These are phyloP conservation scores for Agrochola litura DNA, from an alignment of 2,888 invertebrate genomes.

Conservation along the genomic window DNA sequence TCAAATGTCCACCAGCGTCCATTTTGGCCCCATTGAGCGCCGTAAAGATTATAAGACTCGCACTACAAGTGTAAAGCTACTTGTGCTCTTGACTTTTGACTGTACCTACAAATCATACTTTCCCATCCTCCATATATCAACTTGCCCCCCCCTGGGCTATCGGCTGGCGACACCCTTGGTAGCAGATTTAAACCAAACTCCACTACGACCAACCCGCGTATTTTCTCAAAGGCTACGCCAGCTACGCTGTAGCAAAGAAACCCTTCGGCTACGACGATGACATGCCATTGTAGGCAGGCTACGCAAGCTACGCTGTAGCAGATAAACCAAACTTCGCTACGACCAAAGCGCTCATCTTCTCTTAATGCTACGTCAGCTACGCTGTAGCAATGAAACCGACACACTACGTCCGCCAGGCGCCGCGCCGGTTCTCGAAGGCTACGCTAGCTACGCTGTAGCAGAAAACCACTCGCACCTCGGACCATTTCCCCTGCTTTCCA, in stretches of 20 bases:
- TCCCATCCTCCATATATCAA: no score
- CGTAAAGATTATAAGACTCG: no score
- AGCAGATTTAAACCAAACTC: not conserved
- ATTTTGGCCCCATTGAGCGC: no score
- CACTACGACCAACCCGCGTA: not conserved
- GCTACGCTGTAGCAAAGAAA: not conserved
- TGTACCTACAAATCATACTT: no score
- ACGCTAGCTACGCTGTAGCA: not conserved
- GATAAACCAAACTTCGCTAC: not conserved
- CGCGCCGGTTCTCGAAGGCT: not conserved
- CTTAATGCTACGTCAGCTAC: not conserved
- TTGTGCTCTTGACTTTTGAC: no score
- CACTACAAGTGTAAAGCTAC: no score
- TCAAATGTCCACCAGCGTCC: no score
- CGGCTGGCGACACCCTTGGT: no score
- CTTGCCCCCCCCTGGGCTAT: no score
- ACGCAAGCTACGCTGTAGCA: not conserved
- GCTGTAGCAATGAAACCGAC: not conserved
- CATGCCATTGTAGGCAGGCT: not conserved
- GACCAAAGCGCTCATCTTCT: not conserved
- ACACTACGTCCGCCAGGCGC: not conserved
- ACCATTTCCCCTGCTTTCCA: not conserved
- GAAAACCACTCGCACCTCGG: not conserved
- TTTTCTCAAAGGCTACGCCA: not conserved
- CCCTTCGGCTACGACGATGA: not conserved